Evolutionary conservation across 2,888 invertebrate genomes (phyloP), one percentile per base, ranked within the genome.

Genomic region (Noctua janthina): DNA sequence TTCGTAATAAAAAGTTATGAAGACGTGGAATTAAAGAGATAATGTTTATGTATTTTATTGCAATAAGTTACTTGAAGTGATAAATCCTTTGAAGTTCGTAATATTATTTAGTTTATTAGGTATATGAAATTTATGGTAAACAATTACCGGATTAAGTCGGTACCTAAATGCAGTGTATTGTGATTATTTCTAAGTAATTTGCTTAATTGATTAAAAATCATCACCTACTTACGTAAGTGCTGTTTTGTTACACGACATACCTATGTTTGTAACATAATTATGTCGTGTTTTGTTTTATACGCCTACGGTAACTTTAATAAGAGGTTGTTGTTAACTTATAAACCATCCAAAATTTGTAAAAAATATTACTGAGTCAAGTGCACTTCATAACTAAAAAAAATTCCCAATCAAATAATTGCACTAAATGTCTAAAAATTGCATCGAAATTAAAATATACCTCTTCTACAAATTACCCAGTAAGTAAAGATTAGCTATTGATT

Each of bases 1-100:
- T 69, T 74, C 35, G 29, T 39, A 39, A 49, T 75, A 82, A 78
- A 75, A 23, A 46, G 20, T 29, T 69, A 20, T n/a, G 10, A 59
- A 56, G 10, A 51, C 35, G 51, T 69, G 17, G 59, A 46, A 74
- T 62, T 73, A 59, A 69, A 62, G 1, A 62, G 35, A n/a, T 68
- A 66, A 68, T 59, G 46, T 64, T 20, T 35, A 35, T 71, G 4
- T 0, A 51, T 64, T 68, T 68, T 43, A 68, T 39, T 46, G 4
- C 46, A 59, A 46, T 29, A 29, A 29, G 29, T 54, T 54, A 29
- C 11, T 39, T 1, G 15, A 51, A 59, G 43, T 46, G n/a, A 20
- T 43, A 29, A 59, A 59, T 15, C 17, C 68, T 62, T 69, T 2
- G 0, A 15, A 51, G 10, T 49, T 59, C 0, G 29, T 67, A 69